phyloP scores from a whole-genome alignment of 2,797 vertebrate genomes.

The Phalloptychus januarius region DNA sequence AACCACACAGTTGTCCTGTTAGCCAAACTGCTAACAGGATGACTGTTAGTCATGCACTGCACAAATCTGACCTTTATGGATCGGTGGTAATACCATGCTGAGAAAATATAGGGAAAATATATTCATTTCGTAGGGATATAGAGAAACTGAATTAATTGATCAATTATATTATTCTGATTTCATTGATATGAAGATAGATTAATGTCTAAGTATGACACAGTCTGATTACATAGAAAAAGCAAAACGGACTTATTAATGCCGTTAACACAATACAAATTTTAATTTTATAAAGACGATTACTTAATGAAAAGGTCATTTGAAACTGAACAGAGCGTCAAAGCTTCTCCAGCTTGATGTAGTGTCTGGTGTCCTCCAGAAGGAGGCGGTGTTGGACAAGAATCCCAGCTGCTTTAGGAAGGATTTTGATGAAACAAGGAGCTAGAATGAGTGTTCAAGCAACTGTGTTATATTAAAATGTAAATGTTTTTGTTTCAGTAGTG shows the following conservation, averaged over 20 bases:
- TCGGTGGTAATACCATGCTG: background rate
- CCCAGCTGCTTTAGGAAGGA: too few species aligned
- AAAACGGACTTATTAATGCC: background rate
- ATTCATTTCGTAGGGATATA: background rate
- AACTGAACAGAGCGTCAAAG: too few species aligned
- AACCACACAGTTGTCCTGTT: too few species aligned
- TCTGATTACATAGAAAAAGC: background rate
- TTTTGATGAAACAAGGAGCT: background rate
- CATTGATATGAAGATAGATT: background rate
- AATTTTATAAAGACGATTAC: background rate
- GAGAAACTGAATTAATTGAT: background rate
- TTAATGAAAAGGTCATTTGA: background rate
- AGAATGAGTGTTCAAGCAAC: slow-evolving; percentile 27
- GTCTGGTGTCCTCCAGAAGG: background rate
- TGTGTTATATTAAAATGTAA: too few species aligned
- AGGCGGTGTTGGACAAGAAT: background rate
- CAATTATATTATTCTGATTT: background rate
- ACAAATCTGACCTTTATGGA: background rate
- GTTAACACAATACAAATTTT: background rate
- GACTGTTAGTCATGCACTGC: background rate
- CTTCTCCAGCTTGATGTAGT: background rate
- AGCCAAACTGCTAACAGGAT: background rate
- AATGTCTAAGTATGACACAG: background rate
- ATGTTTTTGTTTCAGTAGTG: too few species aligned
- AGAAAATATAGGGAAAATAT: background rate